Evolutionary conservation across 2,888 invertebrate species (phyloP).

Genomic region (Ormyrus rosae): DNA sequence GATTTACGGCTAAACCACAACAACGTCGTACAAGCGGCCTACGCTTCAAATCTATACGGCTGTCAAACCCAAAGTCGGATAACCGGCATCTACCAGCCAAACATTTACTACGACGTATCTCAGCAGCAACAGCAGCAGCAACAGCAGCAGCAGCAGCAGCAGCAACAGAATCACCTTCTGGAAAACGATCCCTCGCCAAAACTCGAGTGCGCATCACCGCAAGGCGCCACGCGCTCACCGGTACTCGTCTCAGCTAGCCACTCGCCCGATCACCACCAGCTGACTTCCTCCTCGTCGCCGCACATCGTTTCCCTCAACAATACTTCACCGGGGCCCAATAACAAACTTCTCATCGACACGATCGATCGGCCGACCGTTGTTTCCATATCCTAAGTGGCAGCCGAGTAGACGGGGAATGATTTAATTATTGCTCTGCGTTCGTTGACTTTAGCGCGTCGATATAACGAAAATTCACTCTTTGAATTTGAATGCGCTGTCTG

Average conservation of each 20-base stretch:
- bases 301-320: constrained; percentile 71
- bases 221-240: constrained; percentile 69
- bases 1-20: constrained; percentile 65
- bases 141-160: constrained; percentile 67
- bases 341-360: constrained; percentile 50
- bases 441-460: no score
- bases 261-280: constrained; percentile 71
- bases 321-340: constrained; percentile 64
- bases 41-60: constrained; percentile 61
- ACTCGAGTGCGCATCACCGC: constrained; percentile 71
- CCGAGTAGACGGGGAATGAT: no score
- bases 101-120: constrained; percentile 69
- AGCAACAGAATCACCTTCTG: constrained; percentile 63
- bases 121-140: constrained; percentile 63
- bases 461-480: no score
- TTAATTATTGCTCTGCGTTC: no score
- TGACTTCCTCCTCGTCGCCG: constrained; percentile 63
- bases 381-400: constrained; percentile 71
- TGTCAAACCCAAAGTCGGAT: constrained; percentile 62
- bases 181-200: constrained; percentile 69
- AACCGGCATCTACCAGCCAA: constrained; percentile 61
- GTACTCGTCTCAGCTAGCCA: constrained; percentile 68
- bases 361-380: constrained; percentile 78
- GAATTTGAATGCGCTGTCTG: no score
- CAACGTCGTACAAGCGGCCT: constrained; percentile 61